Conservation (phyloP, 2,888 invertebrate species). For the Crossocerus cetratus region DNA sequence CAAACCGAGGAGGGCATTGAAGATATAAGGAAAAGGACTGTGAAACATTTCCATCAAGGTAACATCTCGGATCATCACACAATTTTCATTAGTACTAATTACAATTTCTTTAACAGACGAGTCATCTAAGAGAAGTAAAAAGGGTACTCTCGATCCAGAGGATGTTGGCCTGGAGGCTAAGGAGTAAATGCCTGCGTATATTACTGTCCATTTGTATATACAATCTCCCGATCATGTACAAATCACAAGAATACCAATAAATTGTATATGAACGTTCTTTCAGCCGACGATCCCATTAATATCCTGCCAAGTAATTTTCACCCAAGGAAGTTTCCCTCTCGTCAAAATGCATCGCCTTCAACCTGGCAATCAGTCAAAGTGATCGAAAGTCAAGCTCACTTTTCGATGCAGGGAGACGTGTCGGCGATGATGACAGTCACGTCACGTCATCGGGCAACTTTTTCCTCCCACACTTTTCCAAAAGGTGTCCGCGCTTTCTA, state of each 20-base stretch:
- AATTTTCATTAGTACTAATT: slow-evolving; percentile 13
- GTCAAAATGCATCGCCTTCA: not conserved
- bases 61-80: slow-evolving; percentile 34
- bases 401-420: slow-evolving; percentile 8
- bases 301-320: too few relatives aligned
- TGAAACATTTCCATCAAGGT: slow-evolving; percentile 81
- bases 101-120: slow-evolving; percentile 53
- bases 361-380: slow-evolving; percentile 33
- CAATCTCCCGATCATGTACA: not conserved
- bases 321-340: too few relatives aligned
- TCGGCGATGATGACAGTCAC: slow-evolving; percentile 44
- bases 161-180: slow-evolving; percentile 62
- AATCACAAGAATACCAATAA: too few relatives aligned
- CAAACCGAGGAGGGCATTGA: slow-evolving; percentile 87
- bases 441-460: slow-evolving; percentile 58
- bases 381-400: slow-evolving; percentile 33
- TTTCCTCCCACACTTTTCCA: slow-evolving; percentile 49
- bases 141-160: slow-evolving; percentile 65
- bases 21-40: slow-evolving; percentile 90
- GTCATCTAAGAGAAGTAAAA: slow-evolving; percentile 61
- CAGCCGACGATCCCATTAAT: too few relatives aligned
- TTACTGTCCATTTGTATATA: slow-evolving; percentile 23
- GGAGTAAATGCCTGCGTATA: not conserved
- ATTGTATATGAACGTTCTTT: too few relatives aligned
- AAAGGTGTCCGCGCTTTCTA: slow-evolving; percentile 49